Base-by-base conservation (phyloP, 2,888 invertebrate species). In the Lithosia quadra region DNA sequence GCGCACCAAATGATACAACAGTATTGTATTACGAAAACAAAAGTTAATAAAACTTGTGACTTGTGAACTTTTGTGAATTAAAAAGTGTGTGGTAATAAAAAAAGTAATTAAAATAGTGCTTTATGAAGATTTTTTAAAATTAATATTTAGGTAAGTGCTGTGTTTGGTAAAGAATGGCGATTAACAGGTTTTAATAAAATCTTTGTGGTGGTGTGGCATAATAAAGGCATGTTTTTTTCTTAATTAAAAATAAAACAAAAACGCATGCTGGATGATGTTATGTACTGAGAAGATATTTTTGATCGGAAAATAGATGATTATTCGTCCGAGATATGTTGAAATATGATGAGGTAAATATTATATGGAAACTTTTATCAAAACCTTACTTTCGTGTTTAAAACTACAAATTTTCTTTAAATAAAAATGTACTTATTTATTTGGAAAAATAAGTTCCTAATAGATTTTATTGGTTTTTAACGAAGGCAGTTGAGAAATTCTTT, bases 81-180 rank as follows among this genome's bases (percentile, higher is more conserved):
- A 57, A 70, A 78, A 78, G 79, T 83, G 79, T 66, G 78, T 80
- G 81, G 18, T 53, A 75, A 67, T 75, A 73, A 75, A 75, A 75
- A 76, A 75, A 76, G 61, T 74, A 68, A 73, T 72, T 68, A 69
- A 75, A 81, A 70, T 74, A 73, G 77, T 77, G 80, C 78, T 76
- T 78, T 76, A 73, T 72, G 84, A 82, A 84, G 86, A 86, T 74
- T 78, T 79, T 77, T 79, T 15, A 10, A 75, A 77, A 74, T 81
- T 82, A 79, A 79, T 77, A 73, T 84, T 87, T 93, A 87, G 94
- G 94, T 94, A 94, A 94, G 94, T 94, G 91, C 77, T 87, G 92
- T 90, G 92, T 84, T 86, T 88, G 85, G 81, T 83, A 79, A 79
- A 82, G 82, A 89, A 86, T 89, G 85, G 77, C 83, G 86, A 88